phyloP scores from a whole-genome alignment of 2,113 vertebrate species.

The Burhinus bistriatus region DNA sequence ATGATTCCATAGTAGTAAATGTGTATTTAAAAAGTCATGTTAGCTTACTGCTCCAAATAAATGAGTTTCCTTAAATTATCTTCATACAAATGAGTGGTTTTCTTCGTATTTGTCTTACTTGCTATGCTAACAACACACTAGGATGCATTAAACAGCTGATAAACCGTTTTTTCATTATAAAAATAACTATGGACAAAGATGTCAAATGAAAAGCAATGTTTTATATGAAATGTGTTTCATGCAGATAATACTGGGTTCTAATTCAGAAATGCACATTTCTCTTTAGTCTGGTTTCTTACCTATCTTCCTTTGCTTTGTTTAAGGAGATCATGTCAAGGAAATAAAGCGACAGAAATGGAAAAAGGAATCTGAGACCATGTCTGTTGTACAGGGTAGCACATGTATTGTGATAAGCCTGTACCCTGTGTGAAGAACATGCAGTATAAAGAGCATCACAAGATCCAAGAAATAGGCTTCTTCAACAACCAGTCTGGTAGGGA shows the following conservation, averaged over 20 bases:
- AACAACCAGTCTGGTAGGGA: background rate
- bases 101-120: slow-evolving; percentile 51
- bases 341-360: background rate
- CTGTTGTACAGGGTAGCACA: background rate
- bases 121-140: slow-evolving; percentile 21
- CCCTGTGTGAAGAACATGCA: background rate
- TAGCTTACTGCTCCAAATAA: slow-evolving; percentile 40
- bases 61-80: slow-evolving; percentile 48
- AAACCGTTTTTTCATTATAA: background rate
- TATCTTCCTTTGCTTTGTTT: background rate
- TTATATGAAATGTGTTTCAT: background rate
- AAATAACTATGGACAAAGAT: background rate
- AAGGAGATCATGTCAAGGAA: background rate
- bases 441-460: background rate
- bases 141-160: slow-evolving; percentile 29
- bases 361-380: background rate
- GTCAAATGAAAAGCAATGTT: background rate
- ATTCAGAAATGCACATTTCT: background rate
- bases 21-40: slow-evolving; percentile 55
- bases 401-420: background rate
- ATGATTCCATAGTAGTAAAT: slow-evolving; percentile 62
- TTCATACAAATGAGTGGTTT: slow-evolving; percentile 31
- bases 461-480: background rate
- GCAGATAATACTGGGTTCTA: background rate
- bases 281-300: background rate